Conservation (phyloP, 2,797 vertebrate genomes). For the Hirundo rustica region DNA sequence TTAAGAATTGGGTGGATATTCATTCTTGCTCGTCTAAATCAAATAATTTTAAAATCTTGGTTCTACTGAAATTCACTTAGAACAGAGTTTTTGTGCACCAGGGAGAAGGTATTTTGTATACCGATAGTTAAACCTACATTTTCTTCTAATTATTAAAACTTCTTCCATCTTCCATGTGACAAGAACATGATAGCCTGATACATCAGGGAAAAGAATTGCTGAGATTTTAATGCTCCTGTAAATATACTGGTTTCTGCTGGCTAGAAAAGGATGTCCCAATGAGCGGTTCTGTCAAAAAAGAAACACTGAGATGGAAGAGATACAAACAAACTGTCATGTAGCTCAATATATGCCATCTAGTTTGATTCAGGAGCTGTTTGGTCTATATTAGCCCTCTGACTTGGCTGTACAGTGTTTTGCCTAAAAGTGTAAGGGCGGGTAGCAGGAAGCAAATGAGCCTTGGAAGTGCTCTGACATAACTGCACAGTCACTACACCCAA, state of each 20-base stretch:
- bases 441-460: neutral
- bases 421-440: neutral
- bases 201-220: neutral
- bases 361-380: neutral
- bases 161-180: neutral
- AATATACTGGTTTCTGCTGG: neutral
- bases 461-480: neutral
- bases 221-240: neutral
- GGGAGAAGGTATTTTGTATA: neutral
- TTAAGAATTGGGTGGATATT: neutral
- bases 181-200: neutral
- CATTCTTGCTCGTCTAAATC: neutral
- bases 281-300: neutral
- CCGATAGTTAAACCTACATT: neutral
- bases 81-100: neutral
- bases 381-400: neutral
- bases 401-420: neutral
- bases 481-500: neutral
- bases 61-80: neutral
- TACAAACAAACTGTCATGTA: neutral
- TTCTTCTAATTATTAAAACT: neutral
- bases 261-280: neutral
- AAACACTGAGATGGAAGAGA: neutral
- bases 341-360: neutral
- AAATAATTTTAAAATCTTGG: neutral